Percentiles rank a stretch among this genome's conserved stretches.
Conservation (phyloP, 23 tunicate species). For the Styela clava region DNA sequence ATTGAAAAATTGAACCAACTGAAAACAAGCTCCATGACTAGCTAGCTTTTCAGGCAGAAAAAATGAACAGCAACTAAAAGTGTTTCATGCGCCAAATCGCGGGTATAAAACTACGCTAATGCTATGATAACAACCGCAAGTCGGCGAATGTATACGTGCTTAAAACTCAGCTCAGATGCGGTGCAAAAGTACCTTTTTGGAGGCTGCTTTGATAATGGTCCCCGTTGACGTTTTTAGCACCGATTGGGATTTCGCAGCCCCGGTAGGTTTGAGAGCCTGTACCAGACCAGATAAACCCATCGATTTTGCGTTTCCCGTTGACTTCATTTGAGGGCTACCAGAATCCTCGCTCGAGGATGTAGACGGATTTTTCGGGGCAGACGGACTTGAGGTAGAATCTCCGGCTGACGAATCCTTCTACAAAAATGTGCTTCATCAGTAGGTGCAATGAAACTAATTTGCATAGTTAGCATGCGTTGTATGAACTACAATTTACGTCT, state of each 20-base stretch:
- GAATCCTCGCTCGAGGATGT: neutral
- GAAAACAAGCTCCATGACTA: too few species aligned
- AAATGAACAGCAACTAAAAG: neutral
- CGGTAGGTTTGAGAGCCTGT: conserved; percentile 28
- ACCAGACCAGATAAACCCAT: conserved; percentile 19
- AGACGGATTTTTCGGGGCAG: conserved; percentile 3
- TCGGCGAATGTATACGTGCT: neutral
- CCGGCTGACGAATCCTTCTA: neutral
- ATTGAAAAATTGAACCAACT: too few species aligned
- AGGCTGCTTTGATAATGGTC: neutral
- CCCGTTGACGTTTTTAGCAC: conserved; percentile 17
- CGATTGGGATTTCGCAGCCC: conserved; percentile 23
- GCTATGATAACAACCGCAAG: neutral
- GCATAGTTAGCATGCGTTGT: too few species aligned
- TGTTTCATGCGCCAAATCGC: neutral
- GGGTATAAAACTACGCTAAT: neutral
- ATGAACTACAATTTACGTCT: too few species aligned
- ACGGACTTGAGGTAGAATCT: neutral
- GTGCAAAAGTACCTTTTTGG: neutral
- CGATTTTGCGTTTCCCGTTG: conserved; percentile 8
- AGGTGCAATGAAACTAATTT: neutral
- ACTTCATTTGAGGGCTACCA: neutral
- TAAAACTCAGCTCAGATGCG: too few species aligned
- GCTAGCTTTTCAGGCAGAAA: neutral
- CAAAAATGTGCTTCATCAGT: neutral